Evolutionary conservation across 1,140 invertebrate species (phyloP).

Genomic region (Varroa destructor): DNA sequence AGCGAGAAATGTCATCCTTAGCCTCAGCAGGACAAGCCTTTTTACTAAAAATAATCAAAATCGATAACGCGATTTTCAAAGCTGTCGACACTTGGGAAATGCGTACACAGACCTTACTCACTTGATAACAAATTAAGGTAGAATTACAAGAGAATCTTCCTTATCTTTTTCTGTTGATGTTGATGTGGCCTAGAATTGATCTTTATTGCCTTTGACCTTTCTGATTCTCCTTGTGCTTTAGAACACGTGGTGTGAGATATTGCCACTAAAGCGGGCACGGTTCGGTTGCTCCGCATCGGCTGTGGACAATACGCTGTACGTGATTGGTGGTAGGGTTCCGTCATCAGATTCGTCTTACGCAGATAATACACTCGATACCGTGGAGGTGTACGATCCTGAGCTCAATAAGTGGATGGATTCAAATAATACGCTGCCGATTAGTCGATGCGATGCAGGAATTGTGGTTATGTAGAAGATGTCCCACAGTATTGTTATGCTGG

Average conservation of each 20-base stretch:
- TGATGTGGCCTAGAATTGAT: no score
- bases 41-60: no score
- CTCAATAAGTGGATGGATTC: conserved; percentile 61
- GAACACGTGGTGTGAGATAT: conserved; percentile 63
- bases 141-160: not conserved
- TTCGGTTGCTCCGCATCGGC: conserved; percentile 70
- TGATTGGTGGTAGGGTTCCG: conserved; percentile 54
- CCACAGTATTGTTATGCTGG: not conserved
- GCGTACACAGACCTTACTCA: no score
- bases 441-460: conserved; percentile 68
- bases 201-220: no score
- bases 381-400: conserved; percentile 66
- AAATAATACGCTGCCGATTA: conserved; percentile 55
- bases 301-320: conserved; percentile 62
- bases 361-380: conserved; percentile 55
- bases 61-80: no score
- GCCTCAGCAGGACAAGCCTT: no score
- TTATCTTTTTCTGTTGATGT: conserved; percentile 1
- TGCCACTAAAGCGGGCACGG: conserved; percentile 56
- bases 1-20: no score
- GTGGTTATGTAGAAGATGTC: conserved; percentile 44
- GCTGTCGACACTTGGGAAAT: no score
- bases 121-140: no score
- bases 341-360: conserved; percentile 33
- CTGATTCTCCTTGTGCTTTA: conserved; percentile 39